phyloP scores from a whole-genome alignment of 2,113 vertebrate genomes.

The Larimichthys crocea region DNA sequence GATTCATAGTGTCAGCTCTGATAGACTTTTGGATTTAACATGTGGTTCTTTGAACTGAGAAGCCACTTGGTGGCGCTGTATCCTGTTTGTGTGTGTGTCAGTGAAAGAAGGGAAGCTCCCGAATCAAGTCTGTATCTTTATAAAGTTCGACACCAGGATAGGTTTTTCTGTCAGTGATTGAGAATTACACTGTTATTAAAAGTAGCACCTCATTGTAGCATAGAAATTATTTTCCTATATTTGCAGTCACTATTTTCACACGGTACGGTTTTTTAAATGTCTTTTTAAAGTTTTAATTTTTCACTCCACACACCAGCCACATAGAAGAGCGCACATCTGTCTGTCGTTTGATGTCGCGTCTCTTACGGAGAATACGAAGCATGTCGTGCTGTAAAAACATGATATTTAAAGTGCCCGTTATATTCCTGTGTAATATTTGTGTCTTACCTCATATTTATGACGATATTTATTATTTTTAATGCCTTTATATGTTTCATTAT shows the following conservation, averaged over 20 bases:
- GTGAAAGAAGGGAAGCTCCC: conserved; percentile 1
- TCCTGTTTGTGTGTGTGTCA: conserved; percentile 8
- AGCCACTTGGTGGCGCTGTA: conserved; percentile 70
- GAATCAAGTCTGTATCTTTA: conserved; percentile 15
- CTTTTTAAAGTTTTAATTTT: background rate
- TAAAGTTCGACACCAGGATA: background rate
- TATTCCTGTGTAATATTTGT: conserved; percentile 50
- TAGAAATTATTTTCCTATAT: conserved; percentile 56
- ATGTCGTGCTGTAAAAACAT: conserved; percentile 14
- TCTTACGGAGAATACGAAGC: background rate
- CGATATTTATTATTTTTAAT: conserved; percentile 67
- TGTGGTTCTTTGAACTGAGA: conserved; percentile 5
- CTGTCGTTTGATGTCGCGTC: background rate
- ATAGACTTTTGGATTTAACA: background rate
- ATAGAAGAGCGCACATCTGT: background rate
- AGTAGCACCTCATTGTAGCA: conserved; percentile 58
- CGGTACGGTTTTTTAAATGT: background rate
- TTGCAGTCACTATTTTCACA: conserved; percentile 40
- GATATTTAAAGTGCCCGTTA: conserved; percentile 46
- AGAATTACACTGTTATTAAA: conserved; percentile 25
- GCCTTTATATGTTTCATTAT: conserved; percentile 32
- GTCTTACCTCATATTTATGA: conserved; percentile 71
- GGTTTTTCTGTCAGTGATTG: conserved; percentile 24
- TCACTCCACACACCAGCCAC: background rate
- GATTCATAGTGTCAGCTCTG: background rate